Conservation (phyloP, 2,888 invertebrate species). For the Apoda limacodes region DNA sequence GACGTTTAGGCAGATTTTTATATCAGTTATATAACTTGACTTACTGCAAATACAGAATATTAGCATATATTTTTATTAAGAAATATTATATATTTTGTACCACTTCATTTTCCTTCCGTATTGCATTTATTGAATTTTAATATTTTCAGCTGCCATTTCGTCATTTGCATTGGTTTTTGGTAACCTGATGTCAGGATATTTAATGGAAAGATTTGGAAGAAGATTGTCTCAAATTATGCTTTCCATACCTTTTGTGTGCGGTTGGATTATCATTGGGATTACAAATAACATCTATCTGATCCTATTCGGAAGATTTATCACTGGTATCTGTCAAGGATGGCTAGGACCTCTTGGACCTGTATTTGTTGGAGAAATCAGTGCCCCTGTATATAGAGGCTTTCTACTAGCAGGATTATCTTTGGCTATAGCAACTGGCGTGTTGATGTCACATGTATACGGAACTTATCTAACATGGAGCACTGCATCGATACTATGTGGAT, state of each 20-base stretch:
- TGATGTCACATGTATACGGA: slow-evolving; percentile 74
- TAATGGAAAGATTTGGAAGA: slow-evolving; percentile 73
- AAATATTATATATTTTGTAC: no score
- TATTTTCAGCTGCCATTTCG: slow-evolving; percentile 70
- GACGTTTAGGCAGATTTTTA: no score
- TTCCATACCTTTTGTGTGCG: slow-evolving; percentile 61
- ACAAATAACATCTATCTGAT: slow-evolving; percentile 56
- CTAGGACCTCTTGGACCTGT: slow-evolving; percentile 68
- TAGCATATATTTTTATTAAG: no score
- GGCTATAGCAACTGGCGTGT: slow-evolving; percentile 73
- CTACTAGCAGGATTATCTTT: slow-evolving; percentile 73
- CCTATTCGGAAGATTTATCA: slow-evolving; percentile 66
- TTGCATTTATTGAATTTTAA: no score
- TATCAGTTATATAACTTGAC: no score
- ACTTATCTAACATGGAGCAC: slow-evolving; percentile 72
- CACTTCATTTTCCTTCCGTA: no score
- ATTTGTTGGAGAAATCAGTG: slow-evolving; percentile 70
- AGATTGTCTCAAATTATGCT: slow-evolving; percentile 62
- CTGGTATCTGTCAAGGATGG: slow-evolving; percentile 70
- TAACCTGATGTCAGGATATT: slow-evolving; percentile 68
- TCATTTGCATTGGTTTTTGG: slow-evolving; percentile 72
- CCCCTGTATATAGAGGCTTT: slow-evolving; percentile 72
- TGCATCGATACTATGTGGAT: slow-evolving; percentile 65
- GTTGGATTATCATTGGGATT: slow-evolving; percentile 71
- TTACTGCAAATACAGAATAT: no score